Conservation (phyloP, 2,113 vertebrate genomes). For the Oncorhynchus clarkii region DNA sequence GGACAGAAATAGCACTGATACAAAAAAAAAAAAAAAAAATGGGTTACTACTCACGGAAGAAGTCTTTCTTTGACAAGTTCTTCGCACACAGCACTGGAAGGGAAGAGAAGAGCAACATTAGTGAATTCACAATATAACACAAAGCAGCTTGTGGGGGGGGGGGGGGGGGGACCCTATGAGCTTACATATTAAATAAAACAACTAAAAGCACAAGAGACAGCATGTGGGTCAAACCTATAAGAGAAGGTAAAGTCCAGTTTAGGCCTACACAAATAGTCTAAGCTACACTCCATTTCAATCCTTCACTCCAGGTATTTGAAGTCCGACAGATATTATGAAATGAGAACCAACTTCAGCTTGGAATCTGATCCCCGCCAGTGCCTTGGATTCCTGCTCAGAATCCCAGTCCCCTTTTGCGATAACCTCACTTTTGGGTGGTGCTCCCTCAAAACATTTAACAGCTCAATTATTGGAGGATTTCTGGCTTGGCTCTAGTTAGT, state of each 20-base stretch:
- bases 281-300: too few species aligned
- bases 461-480: slow-evolving; percentile 11
- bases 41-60: slow-evolving; percentile 89
- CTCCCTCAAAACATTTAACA: background rate
- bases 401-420: background rate
- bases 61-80: slow-evolving; percentile 98
- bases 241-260: too few species aligned
- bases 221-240: too few species aligned
- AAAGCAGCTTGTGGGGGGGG: too few species aligned
- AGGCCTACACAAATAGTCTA: too few species aligned
- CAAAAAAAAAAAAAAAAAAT: slow-evolving; percentile 54
- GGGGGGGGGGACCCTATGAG: too few species aligned
- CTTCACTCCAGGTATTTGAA: too few species aligned
- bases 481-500: slow-evolving; percentile 7
- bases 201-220: too few species aligned
- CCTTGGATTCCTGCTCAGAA: background rate
- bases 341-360: too few species aligned
- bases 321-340: too few species aligned
- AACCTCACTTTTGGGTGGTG: background rate
- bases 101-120: slow-evolving; percentile 44
- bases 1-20: slow-evolving; percentile 39
- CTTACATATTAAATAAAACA: too few species aligned
- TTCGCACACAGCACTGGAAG: slow-evolving; percentile 94
- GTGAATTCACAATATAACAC: background rate
- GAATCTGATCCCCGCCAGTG: too few species aligned